phyloP scores from a whole-genome alignment of 2,888 invertebrate species.

The Melanostoma mellinum region DNA sequence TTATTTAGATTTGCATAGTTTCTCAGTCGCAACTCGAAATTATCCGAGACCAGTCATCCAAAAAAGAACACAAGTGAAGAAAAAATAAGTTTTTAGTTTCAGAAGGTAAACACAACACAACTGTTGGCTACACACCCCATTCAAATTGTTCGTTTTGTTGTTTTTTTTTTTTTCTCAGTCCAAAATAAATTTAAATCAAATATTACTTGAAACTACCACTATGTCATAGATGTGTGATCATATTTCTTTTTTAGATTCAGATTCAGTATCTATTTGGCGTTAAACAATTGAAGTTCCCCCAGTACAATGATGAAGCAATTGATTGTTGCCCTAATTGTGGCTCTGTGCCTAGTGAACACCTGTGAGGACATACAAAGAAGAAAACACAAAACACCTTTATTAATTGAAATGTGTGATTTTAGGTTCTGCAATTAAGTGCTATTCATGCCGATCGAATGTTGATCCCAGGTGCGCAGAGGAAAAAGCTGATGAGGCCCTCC shows the following conservation, averaged over 20 bases:
- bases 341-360: constrained; percentile 77
- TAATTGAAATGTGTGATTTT: background rate
- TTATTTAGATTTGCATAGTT: constrained; percentile 2
- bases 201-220: constrained; percentile 2
- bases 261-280: constrained; percentile 51
- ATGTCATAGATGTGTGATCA: constrained; percentile 11
- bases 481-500: constrained; percentile 74
- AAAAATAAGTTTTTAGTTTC: background rate
- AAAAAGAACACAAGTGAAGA: constrained; percentile 25
- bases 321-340: constrained; percentile 76
- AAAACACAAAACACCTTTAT: background rate
- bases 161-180: background rate
- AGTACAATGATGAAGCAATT: constrained; percentile 78
- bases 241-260: constrained; percentile 26
- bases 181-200: constrained; percentile 30
- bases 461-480: constrained; percentile 79
- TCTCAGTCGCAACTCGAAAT: constrained; percentile 48
- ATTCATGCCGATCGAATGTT: constrained; percentile 79
- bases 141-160: background rate
- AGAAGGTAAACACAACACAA: constrained; percentile 14
- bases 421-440: constrained; percentile 80
- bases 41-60: constrained; percentile 43
- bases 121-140: background rate
- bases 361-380: constrained; percentile 75
- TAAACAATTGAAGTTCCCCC: constrained; percentile 27